Percentiles rank a stretch among this genome's conserved stretches.
Conservation (phyloP, 1,140 invertebrate genomes). For the Diabrotica undecimpunctata region DNA sequence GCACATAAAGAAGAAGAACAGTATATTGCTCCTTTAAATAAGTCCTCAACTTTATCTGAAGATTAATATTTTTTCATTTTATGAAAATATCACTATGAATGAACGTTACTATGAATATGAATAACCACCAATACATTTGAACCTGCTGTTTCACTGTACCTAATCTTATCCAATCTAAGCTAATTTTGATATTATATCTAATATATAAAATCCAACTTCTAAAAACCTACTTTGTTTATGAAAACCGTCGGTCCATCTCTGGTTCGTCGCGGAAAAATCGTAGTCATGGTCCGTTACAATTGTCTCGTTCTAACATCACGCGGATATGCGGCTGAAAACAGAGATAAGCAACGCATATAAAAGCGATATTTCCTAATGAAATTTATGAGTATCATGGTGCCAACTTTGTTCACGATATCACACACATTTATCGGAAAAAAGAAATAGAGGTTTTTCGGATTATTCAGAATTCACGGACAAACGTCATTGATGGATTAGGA, state of each 20-base stretch:
- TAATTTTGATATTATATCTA: too few species aligned
- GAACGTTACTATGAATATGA: too few species aligned
- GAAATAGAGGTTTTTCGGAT: neutral
- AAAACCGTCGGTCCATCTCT: neutral
- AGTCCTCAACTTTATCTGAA: too few species aligned
- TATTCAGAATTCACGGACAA: neutral
- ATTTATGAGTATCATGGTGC: conserved; percentile 17
- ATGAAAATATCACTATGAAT: too few species aligned
- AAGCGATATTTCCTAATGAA: conserved; percentile 14
- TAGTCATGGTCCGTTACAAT: conserved; percentile 10
- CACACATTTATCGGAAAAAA: conserved; percentile 4
- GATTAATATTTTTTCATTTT: too few species aligned
- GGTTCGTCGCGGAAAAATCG: conserved; percentile 7
- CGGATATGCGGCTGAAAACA: conserved; percentile 9
- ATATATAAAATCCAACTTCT: too few species aligned
- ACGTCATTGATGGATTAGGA: neutral
- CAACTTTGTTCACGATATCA: conserved; percentile 9
- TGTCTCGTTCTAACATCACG: conserved; percentile 13
- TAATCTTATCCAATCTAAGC: too few species aligned
- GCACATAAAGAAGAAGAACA: too few species aligned
- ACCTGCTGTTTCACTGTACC: too few species aligned
- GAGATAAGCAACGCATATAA: conserved; percentile 5
- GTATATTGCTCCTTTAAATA: too few species aligned
- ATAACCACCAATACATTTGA: too few species aligned
- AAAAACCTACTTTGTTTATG: too few species aligned